A percentile compares a stretch with the other conserved stretches of the same genome.
Evolutionary conservation across 2,888 invertebrate genomes (phyloP).

Genomic region (Horisme vitalbata): DNA sequence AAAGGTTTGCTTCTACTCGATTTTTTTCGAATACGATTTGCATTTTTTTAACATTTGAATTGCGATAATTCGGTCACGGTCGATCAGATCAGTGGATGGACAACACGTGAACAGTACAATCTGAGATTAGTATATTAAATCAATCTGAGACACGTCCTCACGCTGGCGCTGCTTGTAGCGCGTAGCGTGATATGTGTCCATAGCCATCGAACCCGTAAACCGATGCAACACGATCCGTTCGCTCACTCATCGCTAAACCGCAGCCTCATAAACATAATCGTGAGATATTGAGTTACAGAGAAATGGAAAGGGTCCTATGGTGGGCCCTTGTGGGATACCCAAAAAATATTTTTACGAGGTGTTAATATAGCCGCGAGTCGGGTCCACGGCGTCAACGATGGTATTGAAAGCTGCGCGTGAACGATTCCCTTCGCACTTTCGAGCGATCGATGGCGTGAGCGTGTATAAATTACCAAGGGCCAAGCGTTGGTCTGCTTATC

Average conservation of each 20-base stretch:
- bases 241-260: background rate
- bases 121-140: too few species aligned
- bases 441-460: background rate
- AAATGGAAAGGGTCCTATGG: background rate
- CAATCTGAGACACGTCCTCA: too few species aligned
- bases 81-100: background rate
- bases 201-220: constrained; percentile 5
- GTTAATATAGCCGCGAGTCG: too few species aligned
- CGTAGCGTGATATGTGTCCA: constrained; percentile 1
- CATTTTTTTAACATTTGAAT: constrained; percentile 4
- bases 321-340: background rate
- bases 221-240: constrained; percentile 8
- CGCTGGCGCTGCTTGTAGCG: too few species aligned
- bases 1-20: too few species aligned
- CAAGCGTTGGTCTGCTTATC: constrained; percentile 4
- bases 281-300: background rate
- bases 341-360: too few species aligned
- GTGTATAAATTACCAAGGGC: background rate
- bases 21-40: constrained; percentile 3
- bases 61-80: constrained; percentile 12
- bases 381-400: background rate
- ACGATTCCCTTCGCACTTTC: background rate
- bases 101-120: background rate
- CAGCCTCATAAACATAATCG: constrained; percentile 1
- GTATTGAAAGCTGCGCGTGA: background rate